Evolutionary conservation across 2,888 invertebrate genomes (phyloP).

Genomic region (Saturnia pavonia): DNA sequence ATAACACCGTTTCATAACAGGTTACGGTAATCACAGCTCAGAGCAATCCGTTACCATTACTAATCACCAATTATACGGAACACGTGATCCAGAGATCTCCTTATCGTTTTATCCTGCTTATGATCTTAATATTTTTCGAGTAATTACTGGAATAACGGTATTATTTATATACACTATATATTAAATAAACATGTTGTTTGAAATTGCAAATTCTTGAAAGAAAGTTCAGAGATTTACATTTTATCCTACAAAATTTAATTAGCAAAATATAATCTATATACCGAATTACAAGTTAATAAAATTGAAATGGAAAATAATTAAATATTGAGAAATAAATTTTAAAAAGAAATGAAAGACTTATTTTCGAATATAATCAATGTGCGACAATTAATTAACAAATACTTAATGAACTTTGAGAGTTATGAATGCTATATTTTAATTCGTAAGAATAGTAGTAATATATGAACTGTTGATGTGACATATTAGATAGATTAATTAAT

Average conservation of each 20-base stretch:
- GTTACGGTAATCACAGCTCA: constrained; percentile 13
- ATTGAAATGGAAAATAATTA: background rate
- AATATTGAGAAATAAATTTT: background rate
- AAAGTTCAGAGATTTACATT: background rate
- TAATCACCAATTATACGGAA: constrained; percentile 23
- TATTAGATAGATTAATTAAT: too few species aligned
- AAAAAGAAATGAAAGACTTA: background rate
- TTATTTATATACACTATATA: background rate
- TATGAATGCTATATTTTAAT: background rate
- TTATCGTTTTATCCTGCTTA: constrained; percentile 23
- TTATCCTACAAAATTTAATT: background rate
- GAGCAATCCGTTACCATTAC: constrained; percentile 25
- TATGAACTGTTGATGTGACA: too few species aligned
- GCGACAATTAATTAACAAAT: background rate
- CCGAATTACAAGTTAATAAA: background rate
- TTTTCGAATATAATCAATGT: background rate
- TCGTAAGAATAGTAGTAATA: background rate
- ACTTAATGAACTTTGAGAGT: background rate
- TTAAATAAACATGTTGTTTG: background rate
- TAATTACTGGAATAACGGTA: too few species aligned
- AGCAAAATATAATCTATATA: background rate
- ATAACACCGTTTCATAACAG: constrained; percentile 35
- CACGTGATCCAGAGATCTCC: constrained; percentile 26
- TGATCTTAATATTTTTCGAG: background rate
- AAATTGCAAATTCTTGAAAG: background rate